phyloP scores from a whole-genome alignment of 2,113 vertebrate genomes.

The Pterocles burchelli region DNA sequence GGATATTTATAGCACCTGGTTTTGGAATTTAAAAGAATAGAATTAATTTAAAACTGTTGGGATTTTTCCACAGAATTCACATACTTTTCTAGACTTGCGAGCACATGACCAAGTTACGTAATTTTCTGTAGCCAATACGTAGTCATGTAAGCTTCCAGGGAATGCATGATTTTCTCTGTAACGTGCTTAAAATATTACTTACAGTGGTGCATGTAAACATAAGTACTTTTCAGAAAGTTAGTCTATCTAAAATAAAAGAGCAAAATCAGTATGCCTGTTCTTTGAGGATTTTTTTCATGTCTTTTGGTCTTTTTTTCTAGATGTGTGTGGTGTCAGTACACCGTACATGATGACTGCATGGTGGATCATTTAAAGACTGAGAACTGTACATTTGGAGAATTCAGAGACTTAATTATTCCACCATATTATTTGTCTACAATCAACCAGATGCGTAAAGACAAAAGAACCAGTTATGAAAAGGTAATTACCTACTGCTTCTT shows the following conservation, averaged over 20 bases:
- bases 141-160: background rate
- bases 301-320: conserved; percentile 66
- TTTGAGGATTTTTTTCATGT: background rate
- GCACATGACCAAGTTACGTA: background rate
- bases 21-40: background rate
- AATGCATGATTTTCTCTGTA: background rate
- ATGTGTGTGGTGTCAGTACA: conserved; percentile 95
- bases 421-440: conserved; percentile 87
- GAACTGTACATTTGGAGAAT: conserved; percentile 90
- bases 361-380: conserved; percentile 69
- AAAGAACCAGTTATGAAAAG: conserved; percentile 81
- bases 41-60: background rate
- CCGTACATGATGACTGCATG: conserved; percentile 92
- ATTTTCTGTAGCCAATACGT: background rate
- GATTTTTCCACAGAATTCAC: background rate
- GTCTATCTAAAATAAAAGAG: background rate
- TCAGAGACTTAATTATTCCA: conserved; percentile 91
- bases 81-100: background rate
- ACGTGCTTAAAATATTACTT: background rate
- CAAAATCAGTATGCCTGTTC: background rate
- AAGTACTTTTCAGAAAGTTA: background rate
- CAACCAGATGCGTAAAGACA: conserved; percentile 87
- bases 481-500: conserved; percentile 67
- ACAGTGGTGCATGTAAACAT: background rate
- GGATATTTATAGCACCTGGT: background rate